Percentiles rank a stretch among this genome's conserved stretches.
These are phyloP conservation scores for Zaprionus africanus DNA, from an alignment of 1,140 invertebrate species.

Conservation along the genomic window DNA sequence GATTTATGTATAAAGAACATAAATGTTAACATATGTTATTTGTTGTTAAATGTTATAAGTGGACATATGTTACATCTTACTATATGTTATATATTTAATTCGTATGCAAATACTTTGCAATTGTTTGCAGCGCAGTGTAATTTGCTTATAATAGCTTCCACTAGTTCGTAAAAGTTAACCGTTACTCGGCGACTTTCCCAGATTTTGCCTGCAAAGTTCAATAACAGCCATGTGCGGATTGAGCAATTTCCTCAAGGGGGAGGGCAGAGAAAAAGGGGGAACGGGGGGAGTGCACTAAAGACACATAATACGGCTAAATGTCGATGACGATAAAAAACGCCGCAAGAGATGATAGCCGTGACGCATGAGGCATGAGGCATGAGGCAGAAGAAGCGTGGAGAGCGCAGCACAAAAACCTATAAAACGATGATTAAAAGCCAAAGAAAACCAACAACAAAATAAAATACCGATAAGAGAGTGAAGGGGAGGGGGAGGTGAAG, in stretches of 20 bases:
- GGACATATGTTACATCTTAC: no score
- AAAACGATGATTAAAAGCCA: slow-evolving; percentile 35
- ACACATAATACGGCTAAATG: slow-evolving; percentile 2
- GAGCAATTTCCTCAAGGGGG: not conserved
- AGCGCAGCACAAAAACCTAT: slow-evolving; percentile 54
- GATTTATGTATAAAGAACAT: no score
- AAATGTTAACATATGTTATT: no score
- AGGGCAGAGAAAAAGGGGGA: not conserved
- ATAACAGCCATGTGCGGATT: slow-evolving; percentile 3
- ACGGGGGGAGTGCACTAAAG: not conserved
- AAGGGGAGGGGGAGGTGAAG: slow-evolving; percentile 15
- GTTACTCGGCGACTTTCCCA: slow-evolving; percentile 6
- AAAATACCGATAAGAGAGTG: not conserved
- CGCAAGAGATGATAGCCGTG: slow-evolving; percentile 38
- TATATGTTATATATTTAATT: no score
- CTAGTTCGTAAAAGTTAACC: not conserved
- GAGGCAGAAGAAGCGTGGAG: slow-evolving; percentile 22
- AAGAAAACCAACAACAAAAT: slow-evolving; percentile 22
- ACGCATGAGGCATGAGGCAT: slow-evolving; percentile 34
- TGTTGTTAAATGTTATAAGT: no score
- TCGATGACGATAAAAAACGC: slow-evolving; percentile 29
- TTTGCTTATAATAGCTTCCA: not conserved
- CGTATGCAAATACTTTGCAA: not conserved
- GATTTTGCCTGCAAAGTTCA: slow-evolving; percentile 9
- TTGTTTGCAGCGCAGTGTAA: not conserved